These are phyloP conservation scores for Aselliscus stoliczkanus DNA, from an alignment of 2,797 vertebrate genomes.

Conservation along the genomic window DNA sequence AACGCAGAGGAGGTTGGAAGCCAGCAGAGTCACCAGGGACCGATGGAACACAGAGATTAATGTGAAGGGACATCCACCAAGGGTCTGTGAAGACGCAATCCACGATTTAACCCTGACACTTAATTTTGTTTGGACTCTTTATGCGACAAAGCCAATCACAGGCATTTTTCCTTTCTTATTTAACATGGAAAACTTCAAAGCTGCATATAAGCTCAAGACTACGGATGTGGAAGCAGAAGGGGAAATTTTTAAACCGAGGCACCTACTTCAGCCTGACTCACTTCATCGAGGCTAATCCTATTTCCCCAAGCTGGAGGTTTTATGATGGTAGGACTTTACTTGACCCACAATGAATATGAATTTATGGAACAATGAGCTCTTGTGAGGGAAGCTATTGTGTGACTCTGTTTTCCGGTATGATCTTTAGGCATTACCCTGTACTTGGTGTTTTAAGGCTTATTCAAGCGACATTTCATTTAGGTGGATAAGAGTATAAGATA, in stretches of 20 bases:
- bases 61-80: not conserved
- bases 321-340: not conserved
- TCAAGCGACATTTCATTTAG: not conserved
- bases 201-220: not conserved
- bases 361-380: not conserved
- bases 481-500: not conserved
- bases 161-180: not conserved
- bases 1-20: constrained; percentile 33
- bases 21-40: constrained; percentile 29
- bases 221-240: not conserved
- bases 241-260: not conserved
- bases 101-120: not conserved
- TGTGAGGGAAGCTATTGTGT: not conserved
- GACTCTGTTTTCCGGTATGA: not conserved
- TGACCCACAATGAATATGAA: not conserved
- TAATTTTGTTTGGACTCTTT: not conserved
- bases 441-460: not conserved
- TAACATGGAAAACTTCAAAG: not conserved
- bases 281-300: not conserved
- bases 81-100: not conserved
- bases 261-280: not conserved
- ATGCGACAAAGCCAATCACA: not conserved
- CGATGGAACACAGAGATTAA: constrained; percentile 2
- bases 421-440: not conserved
- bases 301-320: not conserved